Evolutionary conservation across 2,888 invertebrate genomes (phyloP), one percentile per base, ranked within the genome.

Genomic region (Antitype chi): DNA sequence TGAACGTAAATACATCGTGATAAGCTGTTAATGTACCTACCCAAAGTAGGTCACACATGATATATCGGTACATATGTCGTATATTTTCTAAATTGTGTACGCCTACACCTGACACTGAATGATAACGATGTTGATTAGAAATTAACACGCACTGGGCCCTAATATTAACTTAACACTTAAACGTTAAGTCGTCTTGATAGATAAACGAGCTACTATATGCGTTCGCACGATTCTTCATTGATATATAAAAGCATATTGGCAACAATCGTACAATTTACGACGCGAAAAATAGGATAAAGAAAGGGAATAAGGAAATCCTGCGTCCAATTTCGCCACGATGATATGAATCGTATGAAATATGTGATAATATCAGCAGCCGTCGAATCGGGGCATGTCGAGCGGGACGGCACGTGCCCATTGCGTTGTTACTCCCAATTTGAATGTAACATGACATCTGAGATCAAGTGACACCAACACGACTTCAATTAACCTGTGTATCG

Each of bases 391-490:
- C 72, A 68, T 76, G 76, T 70, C 59, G 73, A 43, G 53, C 63
- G 74, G 68, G 38, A 69, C n/a, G 70, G 78, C 74, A 82, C 77
- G 82, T 74, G 67, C 66, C 69, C 66, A 43, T 60, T 47, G 74
- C 63, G 78, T 71, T 84, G 87, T 78, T 84, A 80, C 64, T 78
- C 63, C 73, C 68, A 88, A 88, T 87, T 85, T 81, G 79, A 81
- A 86, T 85, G 69, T 81, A 76, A 86, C 87, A 85, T 85, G 87
- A 84, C 88, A 80, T 74, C 80, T 71, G 85, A 79, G 87, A 85
- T 64, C 74, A 60, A 80, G 74, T 76, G 77, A 81, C 85, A 83
- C 62, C 64, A 74, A 77, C 85, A 87, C 76, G 80, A 79, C 66
- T 86, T 87, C 81, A 87, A 87, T 87, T 88, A 87, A 85, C 88